Evolutionary conservation across 1,140 invertebrate genomes (phyloP).

Genomic region (Olivierus martensii): DNA sequence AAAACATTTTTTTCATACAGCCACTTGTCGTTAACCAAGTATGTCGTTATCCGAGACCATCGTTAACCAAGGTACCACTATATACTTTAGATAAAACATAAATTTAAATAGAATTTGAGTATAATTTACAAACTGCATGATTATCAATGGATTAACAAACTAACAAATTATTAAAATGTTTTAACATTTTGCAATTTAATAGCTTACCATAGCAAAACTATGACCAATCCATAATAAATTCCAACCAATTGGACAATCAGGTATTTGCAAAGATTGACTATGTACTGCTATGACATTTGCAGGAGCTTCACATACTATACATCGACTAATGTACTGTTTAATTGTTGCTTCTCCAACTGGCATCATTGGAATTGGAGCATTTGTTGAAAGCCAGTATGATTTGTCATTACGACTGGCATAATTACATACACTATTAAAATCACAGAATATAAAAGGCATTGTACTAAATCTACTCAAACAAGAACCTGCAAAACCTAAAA

Average conservation of each 20-base stretch:
- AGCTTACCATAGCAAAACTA: slow-evolving; percentile 77
- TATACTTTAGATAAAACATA: too few species aligned
- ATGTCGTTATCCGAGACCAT: too few species aligned
- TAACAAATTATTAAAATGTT: neutral
- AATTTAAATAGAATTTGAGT: neutral
- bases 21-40: too few species aligned
- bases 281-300: slow-evolving; percentile 76
- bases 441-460: too few species aligned
- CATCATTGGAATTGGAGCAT: slow-evolving; percentile 71
- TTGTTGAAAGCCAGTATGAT: slow-evolving; percentile 93
- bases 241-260: slow-evolving; percentile 74
- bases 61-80: too few species aligned
- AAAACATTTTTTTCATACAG: too few species aligned
- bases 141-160: neutral
- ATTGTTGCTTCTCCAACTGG: slow-evolving; percentile 70
- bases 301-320: slow-evolving; percentile 76
- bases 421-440: too few species aligned
- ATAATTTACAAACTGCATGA: neutral
- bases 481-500: slow-evolving; percentile 48
- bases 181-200: too few species aligned
- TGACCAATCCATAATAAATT: slow-evolving; percentile 74
- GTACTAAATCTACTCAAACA: too few species aligned
- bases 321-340: slow-evolving; percentile 73
- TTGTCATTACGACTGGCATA: too few species aligned
- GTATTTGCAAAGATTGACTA: slow-evolving; percentile 67